These are phyloP conservation scores for Saguinus imperator DNA, from an alignment of 2,113 vertebrate species.

Conservation along the genomic window DNA sequence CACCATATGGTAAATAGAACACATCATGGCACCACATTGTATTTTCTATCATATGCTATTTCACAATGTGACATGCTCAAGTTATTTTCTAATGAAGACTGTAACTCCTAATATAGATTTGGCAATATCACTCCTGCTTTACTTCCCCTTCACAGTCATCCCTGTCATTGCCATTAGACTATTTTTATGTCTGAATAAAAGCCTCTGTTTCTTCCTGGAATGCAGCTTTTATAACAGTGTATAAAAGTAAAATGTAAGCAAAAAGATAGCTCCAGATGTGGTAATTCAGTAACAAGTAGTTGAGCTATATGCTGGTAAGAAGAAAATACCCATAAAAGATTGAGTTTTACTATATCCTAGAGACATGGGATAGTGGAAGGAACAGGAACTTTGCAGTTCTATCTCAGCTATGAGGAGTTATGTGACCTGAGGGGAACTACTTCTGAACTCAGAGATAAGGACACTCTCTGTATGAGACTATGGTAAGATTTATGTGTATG, in stretches of 20 bases:
- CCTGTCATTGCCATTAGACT: conserved; percentile 66
- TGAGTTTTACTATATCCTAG: conserved; percentile 29
- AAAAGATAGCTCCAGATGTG: conserved; percentile 61
- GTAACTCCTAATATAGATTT: conserved; percentile 59
- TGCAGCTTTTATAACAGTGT: conserved; percentile 57
- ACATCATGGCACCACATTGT: conserved; percentile 41
- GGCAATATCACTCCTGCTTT: conserved; percentile 25
- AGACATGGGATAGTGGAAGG: background rate
- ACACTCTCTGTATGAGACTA: background rate
- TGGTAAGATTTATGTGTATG: background rate
- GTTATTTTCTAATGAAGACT: conserved; percentile 77
- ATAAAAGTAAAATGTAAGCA: conserved; percentile 61
- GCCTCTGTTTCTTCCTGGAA: conserved; percentile 53
- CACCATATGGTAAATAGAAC: conserved; percentile 77
- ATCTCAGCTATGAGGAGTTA: background rate
- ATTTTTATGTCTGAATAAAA: conserved; percentile 61
- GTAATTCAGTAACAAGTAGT: conserved; percentile 52
- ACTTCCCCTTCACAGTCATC: conserved; percentile 56
- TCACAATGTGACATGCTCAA: conserved; percentile 71
- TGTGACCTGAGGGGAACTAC: background rate
- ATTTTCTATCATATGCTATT: conserved; percentile 57
- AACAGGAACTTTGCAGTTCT: background rate
- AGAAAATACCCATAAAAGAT: conserved; percentile 50
- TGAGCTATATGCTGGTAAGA: conserved; percentile 25
- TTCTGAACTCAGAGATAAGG: background rate